Conservation (phyloP, 2,888 invertebrate species). For the Epistrophe grossulariae region DNA sequence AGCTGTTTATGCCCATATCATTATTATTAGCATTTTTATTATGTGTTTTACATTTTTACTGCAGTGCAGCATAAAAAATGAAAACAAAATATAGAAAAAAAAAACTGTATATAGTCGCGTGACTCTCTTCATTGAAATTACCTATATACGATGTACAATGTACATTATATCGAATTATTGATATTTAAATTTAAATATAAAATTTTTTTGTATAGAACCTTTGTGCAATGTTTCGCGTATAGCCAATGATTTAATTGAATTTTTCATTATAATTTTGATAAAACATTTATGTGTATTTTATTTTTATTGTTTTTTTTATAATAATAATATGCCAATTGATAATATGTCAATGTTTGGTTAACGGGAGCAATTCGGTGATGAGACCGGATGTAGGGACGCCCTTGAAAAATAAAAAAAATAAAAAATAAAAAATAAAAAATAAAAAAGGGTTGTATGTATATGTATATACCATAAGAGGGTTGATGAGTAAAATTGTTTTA, state of each 20-base stretch:
- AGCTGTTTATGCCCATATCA: neutral
- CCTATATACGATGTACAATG: neutral
- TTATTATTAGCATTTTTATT: slow-evolving; percentile 49
- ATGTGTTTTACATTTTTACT: slow-evolving; percentile 50
- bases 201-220: too few relatives aligned
- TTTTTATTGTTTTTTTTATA: slow-evolving; percentile 13
- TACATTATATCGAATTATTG: slow-evolving; percentile 8
- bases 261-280: slow-evolving; percentile 2
- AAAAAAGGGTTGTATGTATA: neutral
- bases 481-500: slow-evolving; percentile 3
- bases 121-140: slow-evolving; percentile 9
- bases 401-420: neutral
- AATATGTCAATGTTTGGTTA: slow-evolving; percentile 35
- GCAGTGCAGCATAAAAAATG: slow-evolving; percentile 59
- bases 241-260: slow-evolving; percentile 34
- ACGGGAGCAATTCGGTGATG: neutral
- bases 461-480: too few relatives aligned
- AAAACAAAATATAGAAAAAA: neutral
- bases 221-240: neutral
- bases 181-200: slow-evolving; percentile 21
- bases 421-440: neutral
- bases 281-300: neutral
- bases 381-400: neutral
- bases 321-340: slow-evolving; percentile 26
- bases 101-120: slow-evolving; percentile 16